Conservation (phyloP, 1,140 invertebrate genomes). For the Cydia pomonella region DNA sequence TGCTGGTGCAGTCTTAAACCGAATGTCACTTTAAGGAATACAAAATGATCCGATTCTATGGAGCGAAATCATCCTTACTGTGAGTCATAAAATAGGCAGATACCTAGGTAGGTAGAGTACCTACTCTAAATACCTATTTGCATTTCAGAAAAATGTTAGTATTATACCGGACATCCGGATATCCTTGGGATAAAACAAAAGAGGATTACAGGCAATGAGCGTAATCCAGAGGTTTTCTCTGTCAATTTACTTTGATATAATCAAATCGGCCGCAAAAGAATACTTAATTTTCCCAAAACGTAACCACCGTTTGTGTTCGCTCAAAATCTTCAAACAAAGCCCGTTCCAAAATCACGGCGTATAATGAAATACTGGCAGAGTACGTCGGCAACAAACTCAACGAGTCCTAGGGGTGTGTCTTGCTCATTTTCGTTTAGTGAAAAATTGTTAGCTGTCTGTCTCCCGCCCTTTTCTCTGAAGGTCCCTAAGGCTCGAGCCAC, state of each 20-base stretch:
- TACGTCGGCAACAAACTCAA: conserved; percentile 41
- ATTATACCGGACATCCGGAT: background rate
- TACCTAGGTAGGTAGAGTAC: no score
- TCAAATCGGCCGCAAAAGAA: conserved; percentile 32
- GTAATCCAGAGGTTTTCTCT: conserved; percentile 18
- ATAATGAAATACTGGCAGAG: conserved; percentile 54
- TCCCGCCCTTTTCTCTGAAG: conserved; percentile 38
- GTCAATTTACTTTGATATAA: conserved; percentile 22
- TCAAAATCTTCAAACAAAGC: conserved; percentile 39
- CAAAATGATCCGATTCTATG: no score
- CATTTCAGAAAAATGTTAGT: background rate
- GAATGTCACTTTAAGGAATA: no score
- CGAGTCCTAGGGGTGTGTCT: conserved; percentile 60
- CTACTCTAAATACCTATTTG: background rate
- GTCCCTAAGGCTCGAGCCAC: conserved; percentile 52
- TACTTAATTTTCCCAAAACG: conserved; percentile 24
- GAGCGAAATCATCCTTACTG: no score
- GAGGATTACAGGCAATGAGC: conserved; percentile 4
- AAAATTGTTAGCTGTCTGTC: conserved; percentile 62
- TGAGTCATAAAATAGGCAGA: no score
- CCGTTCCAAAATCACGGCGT: conserved; percentile 39
- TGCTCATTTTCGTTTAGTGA: conserved; percentile 67
- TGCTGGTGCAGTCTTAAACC: no score
- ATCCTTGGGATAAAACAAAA: background rate
- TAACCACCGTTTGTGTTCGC: conserved; percentile 24